A percentile compares a stretch with the other conserved stretches of the same genome.
Conservation (phyloP, 23 tunicate genomes). For the Styela plicata region DNA sequence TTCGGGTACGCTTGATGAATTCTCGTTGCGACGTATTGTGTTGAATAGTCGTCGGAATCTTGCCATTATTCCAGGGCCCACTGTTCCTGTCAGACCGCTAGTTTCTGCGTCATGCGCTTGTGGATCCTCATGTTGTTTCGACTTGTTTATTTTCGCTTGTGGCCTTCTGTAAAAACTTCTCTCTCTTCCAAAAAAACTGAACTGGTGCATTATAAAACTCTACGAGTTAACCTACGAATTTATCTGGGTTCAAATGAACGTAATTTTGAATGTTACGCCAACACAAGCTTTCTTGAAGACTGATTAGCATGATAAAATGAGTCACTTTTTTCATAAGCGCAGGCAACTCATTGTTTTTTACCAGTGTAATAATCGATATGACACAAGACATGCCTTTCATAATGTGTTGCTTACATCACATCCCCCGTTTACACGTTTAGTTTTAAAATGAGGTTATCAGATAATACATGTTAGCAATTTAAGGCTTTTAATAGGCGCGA, state of each 20-base stretch:
- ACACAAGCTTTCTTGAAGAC: too few species aligned
- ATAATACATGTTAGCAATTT: too few species aligned
- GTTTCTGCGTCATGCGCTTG: not conserved
- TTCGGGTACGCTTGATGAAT: not conserved
- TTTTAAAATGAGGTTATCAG: too few species aligned
- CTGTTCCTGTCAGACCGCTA: constrained; percentile 8
- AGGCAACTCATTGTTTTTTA: not conserved
- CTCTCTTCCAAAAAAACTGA: constrained; percentile 3
- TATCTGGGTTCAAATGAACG: not conserved
- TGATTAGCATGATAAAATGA: too few species aligned
- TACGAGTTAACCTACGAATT: not conserved
- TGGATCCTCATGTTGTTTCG: not conserved
- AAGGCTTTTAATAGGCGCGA: too few species aligned
- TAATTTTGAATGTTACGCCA: too few species aligned
- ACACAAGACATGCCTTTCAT: not conserved
- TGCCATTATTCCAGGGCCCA: constrained; percentile 27
- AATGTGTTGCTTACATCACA: not conserved
- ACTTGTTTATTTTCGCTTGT: not conserved
- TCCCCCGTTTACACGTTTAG: not conserved
- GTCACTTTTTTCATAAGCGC: not conserved
- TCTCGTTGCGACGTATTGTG: not conserved
- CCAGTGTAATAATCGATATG: not conserved
- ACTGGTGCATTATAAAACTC: not conserved
- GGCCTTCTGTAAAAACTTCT: constrained; percentile 13
- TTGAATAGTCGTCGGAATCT: constrained; percentile 20